Evolutionary conservation across 2,113 vertebrate genomes (phyloP).

Genomic region (Scomber japonicus): DNA sequence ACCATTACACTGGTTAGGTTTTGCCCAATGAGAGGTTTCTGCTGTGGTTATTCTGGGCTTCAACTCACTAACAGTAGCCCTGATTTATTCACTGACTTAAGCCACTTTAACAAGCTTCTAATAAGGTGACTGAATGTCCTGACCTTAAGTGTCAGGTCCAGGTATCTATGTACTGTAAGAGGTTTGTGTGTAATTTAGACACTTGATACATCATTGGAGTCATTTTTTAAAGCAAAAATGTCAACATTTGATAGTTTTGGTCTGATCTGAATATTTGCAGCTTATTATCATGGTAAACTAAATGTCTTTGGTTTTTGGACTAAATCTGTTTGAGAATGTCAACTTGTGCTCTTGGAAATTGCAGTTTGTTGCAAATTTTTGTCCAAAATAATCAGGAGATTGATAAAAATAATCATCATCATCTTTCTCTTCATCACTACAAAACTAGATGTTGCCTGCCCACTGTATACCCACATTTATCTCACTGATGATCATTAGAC

Average conservation of each 20-base stretch:
- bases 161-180: neutral
- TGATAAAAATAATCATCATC: too few relatives aligned
- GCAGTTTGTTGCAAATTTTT: too few relatives aligned
- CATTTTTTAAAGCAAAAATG: too few relatives aligned
- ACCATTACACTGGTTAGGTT: neutral
- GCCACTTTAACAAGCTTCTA: conserved; percentile 4
- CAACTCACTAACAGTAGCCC: conserved; percentile 20
- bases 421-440: too few relatives aligned
- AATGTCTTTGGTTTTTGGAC: too few relatives aligned
- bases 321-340: too few relatives aligned
- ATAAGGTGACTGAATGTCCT: conserved; percentile 26
- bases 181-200: neutral
- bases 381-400: too few relatives aligned
- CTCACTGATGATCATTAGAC: neutral
- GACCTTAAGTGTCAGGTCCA: neutral
- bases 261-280: too few relatives aligned
- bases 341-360: too few relatives aligned
- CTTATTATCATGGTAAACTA: too few relatives aligned
- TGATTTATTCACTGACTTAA: conserved; percentile 34
- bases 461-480: neutral
- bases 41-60: conserved; percentile 4
- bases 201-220: too few relatives aligned
- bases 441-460: neutral
- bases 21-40: neutral
- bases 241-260: too few relatives aligned